These are phyloP conservation scores for Onychomys torridus DNA, from an alignment of 2,797 vertebrate genomes.

Conservation along the genomic window DNA sequence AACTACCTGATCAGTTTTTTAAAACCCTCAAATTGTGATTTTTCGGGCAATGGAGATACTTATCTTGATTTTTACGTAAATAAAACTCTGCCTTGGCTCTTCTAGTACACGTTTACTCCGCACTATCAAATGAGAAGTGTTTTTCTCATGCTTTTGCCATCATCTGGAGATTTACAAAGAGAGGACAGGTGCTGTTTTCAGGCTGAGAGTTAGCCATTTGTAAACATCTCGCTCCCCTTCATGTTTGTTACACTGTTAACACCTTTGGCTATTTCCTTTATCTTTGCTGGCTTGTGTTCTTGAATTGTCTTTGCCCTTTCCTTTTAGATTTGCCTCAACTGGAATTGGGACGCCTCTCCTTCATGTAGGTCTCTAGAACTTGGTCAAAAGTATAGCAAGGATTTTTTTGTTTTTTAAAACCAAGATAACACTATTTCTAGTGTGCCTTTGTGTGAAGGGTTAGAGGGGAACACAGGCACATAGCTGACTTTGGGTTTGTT, in stretches of 20 bases:
- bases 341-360: background rate
- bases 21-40: conserved; percentile 49
- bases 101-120: background rate
- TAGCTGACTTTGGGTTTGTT: background rate
- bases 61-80: background rate
- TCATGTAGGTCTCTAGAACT: background rate
- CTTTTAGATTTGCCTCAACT: background rate
- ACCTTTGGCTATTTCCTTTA: background rate
- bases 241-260: background rate
- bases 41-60: background rate
- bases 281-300: background rate
- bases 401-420: no score
- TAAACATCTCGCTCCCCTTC: background rate
- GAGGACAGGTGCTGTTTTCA: background rate
- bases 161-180: background rate
- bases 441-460: background rate
- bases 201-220: background rate
- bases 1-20: background rate
- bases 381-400: conserved; percentile 13
- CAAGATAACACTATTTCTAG: conserved; percentile 38
- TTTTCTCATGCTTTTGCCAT: background rate
- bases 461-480: accelerated
- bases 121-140: background rate
- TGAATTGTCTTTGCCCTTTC: background rate
- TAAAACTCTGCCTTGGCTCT: background rate